Base-by-base conservation (phyloP, 1,140 invertebrate species). In the Brachionus calyciflorus region DNA sequence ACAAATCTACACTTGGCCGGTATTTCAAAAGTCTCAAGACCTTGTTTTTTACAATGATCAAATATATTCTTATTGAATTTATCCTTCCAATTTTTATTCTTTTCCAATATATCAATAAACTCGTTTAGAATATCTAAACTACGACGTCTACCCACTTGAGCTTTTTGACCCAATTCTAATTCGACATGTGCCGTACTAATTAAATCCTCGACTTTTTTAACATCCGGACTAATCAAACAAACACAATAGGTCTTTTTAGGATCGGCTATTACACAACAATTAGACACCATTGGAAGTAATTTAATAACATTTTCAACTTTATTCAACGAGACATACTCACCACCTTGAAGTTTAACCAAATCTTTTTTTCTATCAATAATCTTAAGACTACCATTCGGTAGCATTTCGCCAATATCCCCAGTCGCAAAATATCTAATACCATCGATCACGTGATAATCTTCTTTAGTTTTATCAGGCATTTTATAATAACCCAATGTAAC, bases 291-390 rank as follows among this genome's bases (percentile, higher is more conserved):
- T 37, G 55, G 55, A 19, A 48, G 28, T 26, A 63, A 26, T 24
- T 77, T 77, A 1, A 77, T 63, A 5, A 60, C 76, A 28, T n/a
- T 40, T 85, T 92, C 89, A 9, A 97, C 93, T 86, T 94, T 94
- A 46, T 93, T 92, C 51, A 96, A 85, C 17, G 93, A 94, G 1
- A 97, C 92, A 82, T 98, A 99, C 87, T 99, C 96, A 55, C 96
- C 96, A 28, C 92, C 90, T 86, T 98, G 94, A 7, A 98, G 86
- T 86, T 99, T 99, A 7, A 99, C 93, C 77, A 99, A 88, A 87
- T 99, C 96, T 85, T 99, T 99, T 86, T 97, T 98, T 77, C 96
- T 92, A 24, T 76, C 73, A 21, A 99, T 98, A 81, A 99, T 97
- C 87, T 92, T 93, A 49, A 99, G 89, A 80, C 90, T 91, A 46